Percentiles rank a stretch among this genome's conserved stretches.
Evolutionary conservation across 2,888 invertebrate genomes (phyloP).

Genomic region (Perdita meconis): DNA sequence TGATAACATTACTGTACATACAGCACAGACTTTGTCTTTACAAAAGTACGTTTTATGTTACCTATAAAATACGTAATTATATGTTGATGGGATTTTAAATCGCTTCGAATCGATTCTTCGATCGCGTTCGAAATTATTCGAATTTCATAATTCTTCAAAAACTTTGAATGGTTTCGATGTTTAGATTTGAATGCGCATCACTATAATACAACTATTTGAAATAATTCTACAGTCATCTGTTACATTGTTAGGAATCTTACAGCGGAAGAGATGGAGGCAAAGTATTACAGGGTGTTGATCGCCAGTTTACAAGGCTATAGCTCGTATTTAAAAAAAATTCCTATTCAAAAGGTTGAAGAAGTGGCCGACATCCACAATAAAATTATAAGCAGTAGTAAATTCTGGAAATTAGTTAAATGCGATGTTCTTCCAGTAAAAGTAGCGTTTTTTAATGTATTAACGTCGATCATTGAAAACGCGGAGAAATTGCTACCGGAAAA

Average conservation of each 20-base stretch:
- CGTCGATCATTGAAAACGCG: slow-evolving; percentile 87
- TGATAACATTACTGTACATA: slow-evolving; percentile 89
- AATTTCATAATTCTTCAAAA: no score
- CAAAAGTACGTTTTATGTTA: slow-evolving; percentile 82
- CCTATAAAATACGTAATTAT: background rate
- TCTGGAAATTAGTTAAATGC: slow-evolving; percentile 90
- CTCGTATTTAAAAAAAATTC: slow-evolving; percentile 87
- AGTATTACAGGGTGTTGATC: slow-evolving; percentile 88
- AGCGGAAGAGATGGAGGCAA: slow-evolving; percentile 89
- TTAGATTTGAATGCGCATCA: no score
- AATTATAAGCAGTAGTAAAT: slow-evolving; percentile 87
- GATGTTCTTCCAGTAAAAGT: slow-evolving; percentile 85
- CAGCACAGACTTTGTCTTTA: slow-evolving; percentile 85
- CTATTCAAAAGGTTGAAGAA: slow-evolving; percentile 85
- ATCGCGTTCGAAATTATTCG: no score
- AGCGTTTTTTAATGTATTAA: slow-evolving; percentile 89
- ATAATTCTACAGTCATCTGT: slow-evolving; percentile 1
- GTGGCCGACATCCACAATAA: slow-evolving; percentile 85
- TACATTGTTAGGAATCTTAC: slow-evolving; percentile 84
- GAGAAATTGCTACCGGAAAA: slow-evolving; percentile 85
- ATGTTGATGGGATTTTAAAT: no score
- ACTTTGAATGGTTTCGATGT: no score
- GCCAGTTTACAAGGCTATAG: slow-evolving; percentile 88
- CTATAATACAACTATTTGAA: no score
- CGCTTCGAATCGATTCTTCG: no score